Evolutionary conservation across 2,888 invertebrate genomes (phyloP), one percentile per base, ranked within the genome.

Genomic region (Emmelina monodactyla): DNA sequence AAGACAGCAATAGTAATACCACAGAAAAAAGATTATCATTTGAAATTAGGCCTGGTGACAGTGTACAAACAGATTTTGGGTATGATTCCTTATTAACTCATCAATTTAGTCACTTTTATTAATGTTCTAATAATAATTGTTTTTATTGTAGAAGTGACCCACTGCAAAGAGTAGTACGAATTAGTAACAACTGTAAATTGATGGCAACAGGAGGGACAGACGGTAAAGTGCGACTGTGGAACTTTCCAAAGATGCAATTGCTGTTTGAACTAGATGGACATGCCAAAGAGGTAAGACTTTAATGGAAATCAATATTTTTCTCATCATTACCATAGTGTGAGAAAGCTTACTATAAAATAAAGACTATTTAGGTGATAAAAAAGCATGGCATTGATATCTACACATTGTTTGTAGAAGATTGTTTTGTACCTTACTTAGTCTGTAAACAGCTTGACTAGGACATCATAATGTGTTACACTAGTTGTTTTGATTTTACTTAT

Each of bases 151-250:
- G 82, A 22, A 80, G 84, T 9, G 94, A 94, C 50, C 90, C 94
- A 2, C 76, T 94, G 43, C 94, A 95, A 63, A 86, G 95, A 60
- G 90, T 94, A 37, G 93, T 95, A 10, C 82, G 88, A 34, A 85
- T 94, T 47, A 89, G 89, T 52, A 84, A 84, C 28, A 86, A 86
- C 58, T 88, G 91, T 6, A 88, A 87, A 51, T 59, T 91, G 15
- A 88, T 97, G 86, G 92, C 90, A 1, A 96, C 96, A 0, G 97
- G 94, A 30, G 96, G 97, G 16, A 88, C 91, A 1, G 97, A 97
- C 69, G 92, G 95, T 2, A 84, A 86, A 53, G 76, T 97, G 19
- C 83, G 95, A 36, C 69, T 97, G 7, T 97, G 97, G 97, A 84
- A 86, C 55, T 94, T 93, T 64, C 95, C 96, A 1, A 85, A 87